Evolutionary conservation across 2,888 invertebrate species (phyloP).

Genomic region (Hypsopygia costalis): DNA sequence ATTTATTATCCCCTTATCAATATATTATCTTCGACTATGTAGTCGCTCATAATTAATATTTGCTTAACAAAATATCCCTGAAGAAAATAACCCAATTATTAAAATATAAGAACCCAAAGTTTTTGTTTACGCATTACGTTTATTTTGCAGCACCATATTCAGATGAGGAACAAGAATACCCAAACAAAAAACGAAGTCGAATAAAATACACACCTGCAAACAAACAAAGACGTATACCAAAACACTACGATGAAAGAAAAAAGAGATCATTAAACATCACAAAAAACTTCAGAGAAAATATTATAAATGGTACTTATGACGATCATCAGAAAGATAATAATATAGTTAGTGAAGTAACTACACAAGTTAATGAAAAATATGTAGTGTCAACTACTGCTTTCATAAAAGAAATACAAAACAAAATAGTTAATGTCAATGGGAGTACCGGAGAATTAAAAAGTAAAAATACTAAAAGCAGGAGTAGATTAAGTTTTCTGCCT

Average conservation of each 20-base stretch:
- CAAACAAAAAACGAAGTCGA: constrained; percentile 12
- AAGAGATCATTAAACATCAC: constrained; percentile 40
- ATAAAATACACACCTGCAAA: constrained; percentile 18
- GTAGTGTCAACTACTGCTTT: no score
- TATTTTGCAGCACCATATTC: constrained; percentile 27
- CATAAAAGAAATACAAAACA: no score
- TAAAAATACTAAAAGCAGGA: not conserved
- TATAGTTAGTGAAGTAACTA: not conserved
- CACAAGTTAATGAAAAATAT: not conserved
- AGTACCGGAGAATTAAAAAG: not conserved
- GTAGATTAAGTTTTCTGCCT: not conserved
- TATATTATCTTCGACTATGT: no score
- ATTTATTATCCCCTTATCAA: no score
- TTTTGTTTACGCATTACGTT: no score
- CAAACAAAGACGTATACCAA: constrained; percentile 11
- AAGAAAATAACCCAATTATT: no score
- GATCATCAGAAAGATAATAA: constrained; percentile 13
- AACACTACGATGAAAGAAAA: constrained; percentile 29
- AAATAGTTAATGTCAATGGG: no score
- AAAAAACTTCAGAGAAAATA: constrained; percentile 29
- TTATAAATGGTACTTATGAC: constrained; percentile 26
- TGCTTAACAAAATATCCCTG: no score
- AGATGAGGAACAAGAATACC: constrained; percentile 35
- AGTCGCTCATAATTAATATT: no score
- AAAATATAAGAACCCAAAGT: no score